A percentile compares a stretch with the other conserved stretches of the same genome.
Conservation (phyloP, 1,140 invertebrate species). For the Cheumatopsyche charites region DNA sequence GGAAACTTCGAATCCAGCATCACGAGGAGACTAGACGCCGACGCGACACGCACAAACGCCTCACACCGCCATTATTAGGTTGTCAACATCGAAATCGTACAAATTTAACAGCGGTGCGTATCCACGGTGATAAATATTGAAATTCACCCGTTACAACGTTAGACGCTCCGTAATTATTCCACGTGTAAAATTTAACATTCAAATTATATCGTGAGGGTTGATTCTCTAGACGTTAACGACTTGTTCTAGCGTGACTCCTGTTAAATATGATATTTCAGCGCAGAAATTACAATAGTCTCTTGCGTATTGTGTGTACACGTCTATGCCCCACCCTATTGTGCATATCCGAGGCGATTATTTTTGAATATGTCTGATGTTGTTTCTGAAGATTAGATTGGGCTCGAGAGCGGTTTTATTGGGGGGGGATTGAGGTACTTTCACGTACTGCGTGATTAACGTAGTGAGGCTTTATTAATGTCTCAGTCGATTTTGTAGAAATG, state of each 20-base stretch:
- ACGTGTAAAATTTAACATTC: conserved; percentile 27
- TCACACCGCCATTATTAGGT: not conserved
- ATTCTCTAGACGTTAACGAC: not conserved
- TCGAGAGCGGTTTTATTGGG: too few species aligned
- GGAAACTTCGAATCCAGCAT: not conserved
- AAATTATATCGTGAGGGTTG: conserved; percentile 5
- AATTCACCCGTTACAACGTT: not conserved
- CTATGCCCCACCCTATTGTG: conserved; percentile 1
- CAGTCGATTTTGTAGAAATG: too few species aligned
- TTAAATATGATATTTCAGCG: conserved; percentile 7
- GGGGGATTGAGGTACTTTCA: too few species aligned
- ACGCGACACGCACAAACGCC: not conserved
- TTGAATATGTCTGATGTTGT: too few species aligned
- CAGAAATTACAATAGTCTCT: not conserved
- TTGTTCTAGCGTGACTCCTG: conserved; percentile 21
- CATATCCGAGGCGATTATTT: conserved; percentile 39
- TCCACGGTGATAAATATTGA: conserved; percentile 9
- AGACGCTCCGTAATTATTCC: conserved; percentile 13
- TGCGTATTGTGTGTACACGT: not conserved
- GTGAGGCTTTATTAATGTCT: too few species aligned
- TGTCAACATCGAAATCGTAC: not conserved
- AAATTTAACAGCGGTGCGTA: not conserved
- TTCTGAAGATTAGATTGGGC: too few species aligned
- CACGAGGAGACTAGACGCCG: not conserved
- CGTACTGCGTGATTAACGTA: too few species aligned